Base-by-base conservation (phyloP, 2,113 vertebrate species). In the Pluvianellus socialis region DNA sequence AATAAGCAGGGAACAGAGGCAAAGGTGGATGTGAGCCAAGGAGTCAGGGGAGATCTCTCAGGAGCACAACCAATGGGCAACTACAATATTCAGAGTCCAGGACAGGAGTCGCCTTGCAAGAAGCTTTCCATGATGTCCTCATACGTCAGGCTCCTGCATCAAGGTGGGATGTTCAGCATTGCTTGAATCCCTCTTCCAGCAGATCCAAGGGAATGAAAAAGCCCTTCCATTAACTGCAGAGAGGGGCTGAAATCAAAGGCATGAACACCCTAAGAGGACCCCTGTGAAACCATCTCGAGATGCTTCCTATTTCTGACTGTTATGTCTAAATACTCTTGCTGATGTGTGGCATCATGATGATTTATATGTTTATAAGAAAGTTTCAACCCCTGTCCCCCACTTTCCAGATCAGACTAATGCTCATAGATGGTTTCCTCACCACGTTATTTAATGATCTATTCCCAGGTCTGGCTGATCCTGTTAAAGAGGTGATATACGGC, bases 351-450 rank as follows among this genome's bases (percentile, higher is more conserved):
- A 28, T 45, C 10, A 1, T 9, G 42, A 22, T 42, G 30, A 77
- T 70, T 42, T 14, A 1, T 33, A 12, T 22, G 12, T 56, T 70
- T 55, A 32, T 15, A 77, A 22, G 63, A 71, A 66, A 32, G 30
- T 47, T 55, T 72, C 24, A 32, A 32, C 28, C 24, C 13, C 33
- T 14, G 32, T 26, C 65, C 30, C 40, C 59, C 56, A 15, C 44
- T 40, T 52, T 66, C 38, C 65, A 84, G 53, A 16, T 66, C 32
- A 53, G 71, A 14, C 20, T 19, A 35, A 28, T 42, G 50, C 44
- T 76, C 3, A 0, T 42, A 17, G 23, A 5, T 1, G 1, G 26
- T 24, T 42, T 79, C 24, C 38, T 53, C 26, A n/a, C 20, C 7
- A 30, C 12, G 2, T 58, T n/a, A 30, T 70, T 49, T 56, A 40